phyloP scores from a whole-genome alignment of 2,888 invertebrate species.

The Coleophora flavipennella region DNA sequence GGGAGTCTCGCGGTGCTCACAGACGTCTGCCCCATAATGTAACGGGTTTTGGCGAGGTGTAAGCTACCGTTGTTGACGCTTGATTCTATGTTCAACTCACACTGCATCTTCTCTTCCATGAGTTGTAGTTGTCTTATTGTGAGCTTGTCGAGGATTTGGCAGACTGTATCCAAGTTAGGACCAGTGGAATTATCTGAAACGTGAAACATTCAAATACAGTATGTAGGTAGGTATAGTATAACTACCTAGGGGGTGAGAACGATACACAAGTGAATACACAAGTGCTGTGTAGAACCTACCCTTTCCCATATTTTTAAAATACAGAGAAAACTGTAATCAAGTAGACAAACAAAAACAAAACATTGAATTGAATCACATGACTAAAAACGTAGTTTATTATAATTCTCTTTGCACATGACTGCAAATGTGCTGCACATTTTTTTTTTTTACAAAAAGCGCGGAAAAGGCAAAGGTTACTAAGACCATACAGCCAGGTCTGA shows the following conservation, averaged over 20 bases:
- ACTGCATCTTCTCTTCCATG: constrained; percentile 80
- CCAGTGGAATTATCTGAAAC: constrained; percentile 3
- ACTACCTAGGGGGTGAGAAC: neutral
- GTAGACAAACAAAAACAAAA: no score
- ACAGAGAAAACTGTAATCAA: no score
- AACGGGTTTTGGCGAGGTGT: constrained; percentile 82
- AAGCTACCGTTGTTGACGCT: constrained; percentile 79
- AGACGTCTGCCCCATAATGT: constrained; percentile 83
- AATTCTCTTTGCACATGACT: no score
- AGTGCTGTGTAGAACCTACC: neutral
- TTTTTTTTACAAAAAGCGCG: no score
- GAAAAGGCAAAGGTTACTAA: no score
- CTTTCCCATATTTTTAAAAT: neutral
- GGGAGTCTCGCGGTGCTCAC: constrained; percentile 81
- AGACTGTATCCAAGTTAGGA: constrained; percentile 44
- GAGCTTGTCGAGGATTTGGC: constrained; percentile 77
- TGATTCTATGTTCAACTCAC: constrained; percentile 79
- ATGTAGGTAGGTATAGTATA: no score
- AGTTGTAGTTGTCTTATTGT: constrained; percentile 79
- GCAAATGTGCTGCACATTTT: no score
- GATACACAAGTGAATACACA: neutral
- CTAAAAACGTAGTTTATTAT: no score
- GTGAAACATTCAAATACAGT: neutral
- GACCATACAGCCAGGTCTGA: no score
- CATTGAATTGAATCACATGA: no score